Conservation (phyloP, 1,140 invertebrate species). For the Procambarus clarkii region DNA sequence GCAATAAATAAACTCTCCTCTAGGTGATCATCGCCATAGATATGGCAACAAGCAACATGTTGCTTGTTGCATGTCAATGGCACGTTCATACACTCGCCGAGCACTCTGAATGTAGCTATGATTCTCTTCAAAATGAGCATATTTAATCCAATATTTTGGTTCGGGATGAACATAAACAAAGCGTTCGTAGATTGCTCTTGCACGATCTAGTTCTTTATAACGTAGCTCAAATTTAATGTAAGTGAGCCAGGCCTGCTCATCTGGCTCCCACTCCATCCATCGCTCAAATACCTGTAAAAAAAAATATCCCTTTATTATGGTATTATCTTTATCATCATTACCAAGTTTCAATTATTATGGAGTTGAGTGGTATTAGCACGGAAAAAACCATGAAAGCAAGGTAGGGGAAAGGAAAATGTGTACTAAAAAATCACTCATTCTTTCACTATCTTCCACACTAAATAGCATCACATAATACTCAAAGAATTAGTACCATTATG, state of each 20-base stretch:
- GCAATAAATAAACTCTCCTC: conserved; percentile 96
- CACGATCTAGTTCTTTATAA: conserved; percentile 97
- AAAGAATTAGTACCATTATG: no score
- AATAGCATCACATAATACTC: no score
- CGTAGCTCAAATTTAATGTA: conserved; percentile 99
- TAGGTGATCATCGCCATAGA: conserved; percentile 97
- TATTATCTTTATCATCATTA: neutral
- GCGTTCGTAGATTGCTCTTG: conserved; percentile 93
- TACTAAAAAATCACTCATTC: no score
- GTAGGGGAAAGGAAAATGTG: no score
- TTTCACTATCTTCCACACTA: no score
- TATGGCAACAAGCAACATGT: no score
- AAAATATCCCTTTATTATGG: neutral
- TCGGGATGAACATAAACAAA: conserved; percentile 98
- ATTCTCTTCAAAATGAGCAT: conserved; percentile 96
- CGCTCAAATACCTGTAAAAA: conserved; percentile 90
- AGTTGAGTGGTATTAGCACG: no score
- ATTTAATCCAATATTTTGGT: conserved; percentile 98
- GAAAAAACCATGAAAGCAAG: no score
- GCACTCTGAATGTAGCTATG: conserved; percentile 94
- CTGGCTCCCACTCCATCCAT: conserved; percentile 99
- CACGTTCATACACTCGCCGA: conserved; percentile 93
- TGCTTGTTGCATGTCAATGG: no score
- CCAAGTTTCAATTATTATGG: no score
- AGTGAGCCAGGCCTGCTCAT: conserved; percentile 99